Percentiles rank a stretch among this genome's conserved stretches.
Evolutionary conservation across 2,113 vertebrate genomes (phyloP).

Genomic region (Tachysurus vachellii): DNA sequence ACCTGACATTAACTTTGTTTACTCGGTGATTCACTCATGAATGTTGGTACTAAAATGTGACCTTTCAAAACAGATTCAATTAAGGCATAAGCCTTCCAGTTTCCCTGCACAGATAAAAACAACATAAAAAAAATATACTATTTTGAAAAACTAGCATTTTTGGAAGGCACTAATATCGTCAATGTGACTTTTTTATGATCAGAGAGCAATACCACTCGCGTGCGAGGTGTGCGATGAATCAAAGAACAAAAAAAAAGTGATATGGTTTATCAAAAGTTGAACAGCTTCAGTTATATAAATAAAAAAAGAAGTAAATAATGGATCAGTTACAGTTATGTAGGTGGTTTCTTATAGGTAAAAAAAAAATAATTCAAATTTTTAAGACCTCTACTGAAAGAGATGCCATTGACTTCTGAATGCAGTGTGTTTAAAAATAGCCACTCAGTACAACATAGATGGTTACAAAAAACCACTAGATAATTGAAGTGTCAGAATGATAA

Average conservation of each 20-base stretch:
- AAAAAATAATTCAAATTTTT: neutral
- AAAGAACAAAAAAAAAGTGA: neutral
- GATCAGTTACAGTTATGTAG: neutral
- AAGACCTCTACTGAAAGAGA: conserved; percentile 3
- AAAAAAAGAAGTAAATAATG: neutral
- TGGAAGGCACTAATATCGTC: neutral
- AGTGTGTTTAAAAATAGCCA: conserved; percentile 31
- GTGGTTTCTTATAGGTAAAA: conserved; percentile 15
- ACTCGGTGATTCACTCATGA: neutral
- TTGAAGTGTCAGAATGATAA: conserved; percentile 42
- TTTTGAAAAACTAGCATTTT: neutral
- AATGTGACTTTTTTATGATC: neutral
- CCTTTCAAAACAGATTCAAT: neutral
- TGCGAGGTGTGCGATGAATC: neutral
- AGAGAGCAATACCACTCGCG: neutral
- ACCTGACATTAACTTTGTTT: conserved; percentile 10
- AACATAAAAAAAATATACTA: neutral
- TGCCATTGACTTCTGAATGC: conserved; percentile 28
- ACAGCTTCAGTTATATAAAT: neutral
- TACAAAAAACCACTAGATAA: conserved; percentile 26
- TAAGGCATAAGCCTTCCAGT: neutral
- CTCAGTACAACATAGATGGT: neutral
- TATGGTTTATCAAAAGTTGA: conserved; percentile 12
- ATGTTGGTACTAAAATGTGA: neutral
- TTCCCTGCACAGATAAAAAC: neutral